Conservation (phyloP, 1,140 invertebrate species). For the Coptotermes formosanus region DNA sequence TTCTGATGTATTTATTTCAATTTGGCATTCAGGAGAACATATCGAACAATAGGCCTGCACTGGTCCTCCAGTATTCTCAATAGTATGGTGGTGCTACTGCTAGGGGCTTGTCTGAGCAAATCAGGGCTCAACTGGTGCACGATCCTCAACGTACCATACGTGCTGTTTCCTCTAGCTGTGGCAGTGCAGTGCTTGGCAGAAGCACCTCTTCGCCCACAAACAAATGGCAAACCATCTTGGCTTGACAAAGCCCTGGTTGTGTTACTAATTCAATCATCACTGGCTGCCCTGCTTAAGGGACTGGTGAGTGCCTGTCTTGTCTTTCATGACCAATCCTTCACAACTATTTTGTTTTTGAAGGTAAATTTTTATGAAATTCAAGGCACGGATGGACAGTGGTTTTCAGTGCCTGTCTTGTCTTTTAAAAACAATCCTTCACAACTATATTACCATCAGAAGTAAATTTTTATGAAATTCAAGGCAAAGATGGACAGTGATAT, state of each 20-base stretch:
- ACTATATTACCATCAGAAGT: too few species aligned
- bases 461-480: too few species aligned
- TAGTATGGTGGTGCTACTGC: neutral
- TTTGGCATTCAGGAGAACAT: neutral
- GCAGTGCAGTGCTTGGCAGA: neutral
- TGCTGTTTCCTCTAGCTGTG: slow-evolving; percentile 13
- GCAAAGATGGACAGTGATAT: too few species aligned
- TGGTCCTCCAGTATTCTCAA: slow-evolving; percentile 17
- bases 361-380: too few species aligned
- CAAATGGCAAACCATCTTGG: slow-evolving; percentile 11
- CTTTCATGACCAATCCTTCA: too few species aligned
- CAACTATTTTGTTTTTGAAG: too few species aligned
- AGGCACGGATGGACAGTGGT: too few species aligned
- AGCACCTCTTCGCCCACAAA: neutral
- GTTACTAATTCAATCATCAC: neutral
- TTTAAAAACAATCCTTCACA: too few species aligned
- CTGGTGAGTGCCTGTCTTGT: neutral
- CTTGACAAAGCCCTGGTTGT: slow-evolving; percentile 12
- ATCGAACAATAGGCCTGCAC: neutral
- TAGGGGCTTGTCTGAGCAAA: slow-evolving; percentile 15
- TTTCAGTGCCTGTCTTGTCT: neutral
- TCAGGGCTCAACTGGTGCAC: slow-evolving; percentile 1
- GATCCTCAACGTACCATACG: slow-evolving; percentile 14
- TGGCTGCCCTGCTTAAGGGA: neutral
- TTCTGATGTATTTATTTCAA: neutral